phyloP scores from a whole-genome alignment of 2,797 vertebrate genomes.

The Manis pentadactyla region DNA sequence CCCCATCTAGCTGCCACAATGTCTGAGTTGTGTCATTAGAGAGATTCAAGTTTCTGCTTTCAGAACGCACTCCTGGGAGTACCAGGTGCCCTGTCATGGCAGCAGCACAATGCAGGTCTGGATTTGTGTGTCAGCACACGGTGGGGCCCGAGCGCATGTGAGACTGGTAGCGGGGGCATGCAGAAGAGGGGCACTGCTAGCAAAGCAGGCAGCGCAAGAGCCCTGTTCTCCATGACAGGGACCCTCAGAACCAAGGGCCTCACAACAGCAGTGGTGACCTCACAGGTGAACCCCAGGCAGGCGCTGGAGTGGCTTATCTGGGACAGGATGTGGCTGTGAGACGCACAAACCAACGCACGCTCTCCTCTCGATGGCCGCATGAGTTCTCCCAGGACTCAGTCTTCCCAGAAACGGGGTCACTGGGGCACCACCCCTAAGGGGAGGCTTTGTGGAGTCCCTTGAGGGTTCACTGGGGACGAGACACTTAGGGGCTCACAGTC shows the following conservation, averaged over 20 bases:
- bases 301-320: constrained; percentile 2
- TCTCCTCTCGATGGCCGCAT: not conserved
- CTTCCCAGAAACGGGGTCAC: constrained; percentile 67
- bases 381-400: constrained; percentile 17
- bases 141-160: not conserved
- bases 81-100: too few relatives aligned
- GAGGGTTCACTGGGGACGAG: not conserved
- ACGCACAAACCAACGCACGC: constrained; percentile 21
- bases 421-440: not conserved
- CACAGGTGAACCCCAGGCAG: not conserved
- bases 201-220: not conserved
- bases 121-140: not conserved
- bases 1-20: not conserved
- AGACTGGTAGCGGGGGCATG: not conserved
- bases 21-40: not conserved
- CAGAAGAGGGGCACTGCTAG: not conserved
- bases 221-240: not conserved
- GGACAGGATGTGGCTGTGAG: constrained; percentile 74
- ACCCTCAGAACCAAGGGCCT: not conserved
- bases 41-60: not conserved
- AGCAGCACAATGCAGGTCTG: not conserved
- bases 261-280: not conserved
- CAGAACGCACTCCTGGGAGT: not conserved
- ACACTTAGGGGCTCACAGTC: too few relatives aligned
- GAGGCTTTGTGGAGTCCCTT: constrained; percentile 48